Percentiles rank a stretch among this genome's conserved stretches.
Evolutionary conservation across 2,113 vertebrate species (phyloP).

Genomic region (Steatornis caripensis): DNA sequence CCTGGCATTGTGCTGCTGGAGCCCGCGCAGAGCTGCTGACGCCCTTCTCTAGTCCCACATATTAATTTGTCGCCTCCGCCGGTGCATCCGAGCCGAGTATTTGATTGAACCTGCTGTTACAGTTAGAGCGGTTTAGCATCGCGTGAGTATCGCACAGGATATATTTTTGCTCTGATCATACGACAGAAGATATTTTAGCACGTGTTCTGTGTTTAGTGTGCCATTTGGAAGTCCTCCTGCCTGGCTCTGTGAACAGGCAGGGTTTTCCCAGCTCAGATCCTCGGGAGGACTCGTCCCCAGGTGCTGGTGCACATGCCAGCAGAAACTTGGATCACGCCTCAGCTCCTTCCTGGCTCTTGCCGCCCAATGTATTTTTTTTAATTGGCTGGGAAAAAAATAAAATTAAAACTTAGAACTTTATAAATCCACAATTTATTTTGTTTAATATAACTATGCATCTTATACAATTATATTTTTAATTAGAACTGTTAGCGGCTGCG

Average conservation of each 20-base stretch:
- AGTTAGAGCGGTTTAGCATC: neutral
- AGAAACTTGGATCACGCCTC: neutral
- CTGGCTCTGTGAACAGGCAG: neutral
- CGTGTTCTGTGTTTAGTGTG: neutral
- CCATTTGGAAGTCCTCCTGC: neutral
- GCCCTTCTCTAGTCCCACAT: neutral
- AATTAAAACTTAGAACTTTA: neutral
- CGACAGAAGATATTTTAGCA: neutral
- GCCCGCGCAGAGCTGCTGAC: neutral
- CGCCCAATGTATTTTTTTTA: neutral
- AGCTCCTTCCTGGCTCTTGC: neutral
- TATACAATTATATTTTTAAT: neutral
- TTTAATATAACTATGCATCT: neutral
- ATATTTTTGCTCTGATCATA: neutral
- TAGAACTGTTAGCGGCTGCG: neutral
- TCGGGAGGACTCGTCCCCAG: neutral
- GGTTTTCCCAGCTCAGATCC: neutral
- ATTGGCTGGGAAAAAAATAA: neutral
- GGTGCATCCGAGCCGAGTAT: neutral
- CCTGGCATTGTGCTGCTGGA: neutral
- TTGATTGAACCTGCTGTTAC: neutral
- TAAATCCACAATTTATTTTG: neutral
- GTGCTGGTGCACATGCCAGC: neutral
- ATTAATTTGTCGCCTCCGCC: accelerated
- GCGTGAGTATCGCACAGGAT: neutral